A percentile compares a stretch with the other conserved stretches of the same genome.
Evolutionary conservation across 2,888 invertebrate genomes (phyloP).

Genomic region (Nomada ruficornis): DNA sequence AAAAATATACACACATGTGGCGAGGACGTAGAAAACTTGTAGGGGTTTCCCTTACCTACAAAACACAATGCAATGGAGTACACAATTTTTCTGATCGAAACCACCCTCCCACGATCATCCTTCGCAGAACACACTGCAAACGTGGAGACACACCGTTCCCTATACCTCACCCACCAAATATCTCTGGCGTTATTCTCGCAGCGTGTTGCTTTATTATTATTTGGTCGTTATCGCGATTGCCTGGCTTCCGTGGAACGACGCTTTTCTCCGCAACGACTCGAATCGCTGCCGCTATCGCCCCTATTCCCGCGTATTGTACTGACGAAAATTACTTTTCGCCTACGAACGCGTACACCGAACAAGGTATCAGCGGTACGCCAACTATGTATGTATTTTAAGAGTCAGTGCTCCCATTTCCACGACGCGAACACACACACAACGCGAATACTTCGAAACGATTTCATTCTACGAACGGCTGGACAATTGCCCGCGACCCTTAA

Average conservation of each 20-base stretch:
- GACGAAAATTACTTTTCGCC: constrained; percentile 29
- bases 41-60: no score
- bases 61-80: no score
- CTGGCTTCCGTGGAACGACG: constrained; percentile 24
- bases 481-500: constrained; percentile 12
- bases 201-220: constrained; percentile 43
- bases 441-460: constrained; percentile 37
- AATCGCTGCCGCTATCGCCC: not conserved
- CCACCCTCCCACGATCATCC: no score
- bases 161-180: constrained; percentile 38
- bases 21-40: no score
- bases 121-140: no score
- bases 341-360: not conserved
- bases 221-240: constrained; percentile 30
- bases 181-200: constrained; percentile 29
- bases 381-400: no score
- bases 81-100: no score
- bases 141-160: constrained; percentile 3
- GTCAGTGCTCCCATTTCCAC: not conserved
- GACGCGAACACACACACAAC: not conserved
- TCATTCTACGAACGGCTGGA: constrained; percentile 38
- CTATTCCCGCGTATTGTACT: not conserved
- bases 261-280: constrained; percentile 6
- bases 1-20: no score
- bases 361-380: constrained; percentile 13